Conservation (phyloP, 2,888 invertebrate genomes). For the Neuroscelio doddi region DNA sequence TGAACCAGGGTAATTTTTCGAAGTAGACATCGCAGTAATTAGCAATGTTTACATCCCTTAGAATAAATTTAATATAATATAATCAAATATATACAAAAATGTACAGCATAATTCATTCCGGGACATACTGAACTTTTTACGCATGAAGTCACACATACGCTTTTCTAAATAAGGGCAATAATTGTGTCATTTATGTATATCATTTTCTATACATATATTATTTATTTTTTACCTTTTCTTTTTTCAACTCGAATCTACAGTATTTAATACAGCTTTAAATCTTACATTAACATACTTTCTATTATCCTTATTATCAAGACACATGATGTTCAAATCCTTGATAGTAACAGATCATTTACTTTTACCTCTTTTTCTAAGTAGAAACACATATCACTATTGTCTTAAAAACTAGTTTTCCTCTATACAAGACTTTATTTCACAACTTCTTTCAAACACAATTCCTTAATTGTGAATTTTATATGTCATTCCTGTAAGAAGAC, state of each 20-base stretch:
- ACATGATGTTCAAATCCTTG: conserved; percentile 19
- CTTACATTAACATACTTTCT: neutral
- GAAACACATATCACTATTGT: conserved; percentile 29
- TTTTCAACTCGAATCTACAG: no score
- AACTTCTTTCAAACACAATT: no score
- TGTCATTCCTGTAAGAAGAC: no score
- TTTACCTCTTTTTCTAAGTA: no score
- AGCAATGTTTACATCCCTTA: conserved; percentile 33
- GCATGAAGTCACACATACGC: neutral
- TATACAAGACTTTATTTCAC: no score
- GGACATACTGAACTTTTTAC: neutral
- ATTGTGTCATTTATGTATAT: no score
- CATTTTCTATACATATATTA: no score
- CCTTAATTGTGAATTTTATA: no score
- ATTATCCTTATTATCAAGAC: neutral
- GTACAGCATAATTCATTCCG: conserved; percentile 21
- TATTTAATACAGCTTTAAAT: no score
- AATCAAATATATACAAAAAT: conserved; percentile 39
- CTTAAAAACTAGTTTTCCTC: conserved; percentile 31
- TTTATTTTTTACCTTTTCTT: no score
- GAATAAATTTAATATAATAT: conserved; percentile 27
- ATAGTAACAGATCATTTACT: conserved; percentile 14
- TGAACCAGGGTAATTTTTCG: conserved; percentile 25
- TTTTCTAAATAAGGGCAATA: no score
- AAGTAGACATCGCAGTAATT: conserved; percentile 36